Percentiles rank a stretch among this genome's conserved stretches.
phyloP scores from a whole-genome alignment of 2,113 vertebrate genomes.

The Sorex fumeus region DNA sequence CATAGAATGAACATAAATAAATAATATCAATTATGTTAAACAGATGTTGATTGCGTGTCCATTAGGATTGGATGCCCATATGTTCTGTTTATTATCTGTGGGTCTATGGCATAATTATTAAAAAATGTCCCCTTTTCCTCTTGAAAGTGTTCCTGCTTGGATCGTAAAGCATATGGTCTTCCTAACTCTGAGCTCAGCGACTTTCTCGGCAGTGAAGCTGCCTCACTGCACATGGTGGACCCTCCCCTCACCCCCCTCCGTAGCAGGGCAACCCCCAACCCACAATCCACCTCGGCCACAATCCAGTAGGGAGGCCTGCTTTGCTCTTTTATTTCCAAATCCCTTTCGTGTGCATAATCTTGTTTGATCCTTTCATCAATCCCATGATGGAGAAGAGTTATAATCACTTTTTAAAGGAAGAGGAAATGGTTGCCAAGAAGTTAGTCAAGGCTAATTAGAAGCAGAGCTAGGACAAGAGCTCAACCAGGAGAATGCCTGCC shows the following conservation, averaged over 20 bases:
- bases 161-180: background rate
- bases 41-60: background rate
- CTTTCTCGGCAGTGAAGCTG: background rate
- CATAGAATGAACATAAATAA: conserved; percentile 16
- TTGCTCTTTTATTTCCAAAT: background rate
- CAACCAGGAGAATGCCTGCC: conserved; percentile 44
- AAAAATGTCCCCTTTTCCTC: background rate
- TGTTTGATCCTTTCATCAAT: background rate
- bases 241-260: background rate
- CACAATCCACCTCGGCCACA: background rate
- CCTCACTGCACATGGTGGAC: too few relatives aligned
- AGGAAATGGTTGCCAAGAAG: conserved; percentile 44
- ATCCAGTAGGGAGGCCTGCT: background rate
- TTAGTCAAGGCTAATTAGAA: conserved; percentile 63
- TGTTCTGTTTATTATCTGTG: background rate
- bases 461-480: conserved; percentile 50
- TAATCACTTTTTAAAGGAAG: conserved; percentile 52
- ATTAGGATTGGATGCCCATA: background rate
- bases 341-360: background rate
- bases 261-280: background rate
- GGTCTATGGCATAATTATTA: background rate
- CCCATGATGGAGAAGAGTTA: conserved; percentile 4
- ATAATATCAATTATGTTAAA: background rate
- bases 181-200: background rate
- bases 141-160: background rate